Conservation (phyloP, 2,113 vertebrate genomes). For the Piaya cayana region DNA sequence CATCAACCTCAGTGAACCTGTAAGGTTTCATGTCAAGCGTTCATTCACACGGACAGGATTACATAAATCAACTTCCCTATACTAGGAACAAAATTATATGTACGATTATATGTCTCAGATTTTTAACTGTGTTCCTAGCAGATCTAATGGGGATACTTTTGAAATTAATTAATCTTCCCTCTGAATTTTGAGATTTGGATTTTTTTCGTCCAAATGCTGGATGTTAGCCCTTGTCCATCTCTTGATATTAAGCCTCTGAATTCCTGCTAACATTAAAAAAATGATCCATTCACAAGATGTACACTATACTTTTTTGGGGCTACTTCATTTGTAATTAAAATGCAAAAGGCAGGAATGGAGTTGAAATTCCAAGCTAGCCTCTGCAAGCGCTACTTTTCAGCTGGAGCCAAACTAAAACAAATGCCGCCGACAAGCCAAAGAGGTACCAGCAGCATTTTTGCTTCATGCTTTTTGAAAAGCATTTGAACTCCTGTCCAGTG, state of each 20-base stretch:
- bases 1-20: neutral
- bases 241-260: neutral
- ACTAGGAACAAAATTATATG: neutral
- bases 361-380: conserved; percentile 33
- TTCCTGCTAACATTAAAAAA: neutral
- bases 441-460: conserved; percentile 25
- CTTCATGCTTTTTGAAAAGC: conserved; percentile 42
- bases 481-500: conserved; percentile 23
- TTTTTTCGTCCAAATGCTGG: neutral
- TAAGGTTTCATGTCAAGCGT: neutral
- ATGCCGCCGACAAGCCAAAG: neutral
- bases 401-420: conserved; percentile 28
- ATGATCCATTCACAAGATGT: neutral
- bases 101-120: neutral
- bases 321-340: conserved; percentile 63
- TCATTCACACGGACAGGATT: neutral
- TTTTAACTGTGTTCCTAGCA: neutral
- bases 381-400: neutral
- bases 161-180: neutral
- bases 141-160: neutral
- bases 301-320: neutral
- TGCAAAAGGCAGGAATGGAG: conserved; percentile 26
- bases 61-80: neutral
- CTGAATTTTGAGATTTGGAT: neutral
- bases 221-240: neutral